These are phyloP conservation scores for Centropus unirufus DNA, from an alignment of 2,113 vertebrate genomes.

Conservation along the genomic window DNA sequence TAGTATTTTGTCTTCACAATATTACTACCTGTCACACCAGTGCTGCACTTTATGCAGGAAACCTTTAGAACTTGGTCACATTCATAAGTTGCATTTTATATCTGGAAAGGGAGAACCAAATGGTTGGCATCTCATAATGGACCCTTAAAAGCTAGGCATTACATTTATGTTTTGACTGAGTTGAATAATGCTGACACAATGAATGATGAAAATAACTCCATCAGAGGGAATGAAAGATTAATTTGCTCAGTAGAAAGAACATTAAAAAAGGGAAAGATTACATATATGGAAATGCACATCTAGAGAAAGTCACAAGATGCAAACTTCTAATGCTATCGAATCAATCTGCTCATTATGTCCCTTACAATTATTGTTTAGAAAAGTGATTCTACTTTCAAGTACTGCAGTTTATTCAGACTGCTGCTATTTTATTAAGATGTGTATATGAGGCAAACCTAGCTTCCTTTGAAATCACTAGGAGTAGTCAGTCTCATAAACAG, in stretches of 20 bases:
- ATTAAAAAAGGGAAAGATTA: background rate
- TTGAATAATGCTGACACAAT: background rate
- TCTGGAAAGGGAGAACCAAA: background rate
- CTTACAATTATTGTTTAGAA: background rate
- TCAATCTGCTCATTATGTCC: background rate
- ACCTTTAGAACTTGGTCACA: background rate
- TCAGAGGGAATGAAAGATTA: background rate
- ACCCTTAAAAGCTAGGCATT: background rate
- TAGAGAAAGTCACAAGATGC: background rate
- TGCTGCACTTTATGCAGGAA: background rate
- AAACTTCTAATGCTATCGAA: background rate
- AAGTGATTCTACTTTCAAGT: background rate
- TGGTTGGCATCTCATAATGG: background rate
- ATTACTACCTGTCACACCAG: background rate
- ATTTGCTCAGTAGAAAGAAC: background rate
- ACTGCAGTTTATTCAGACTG: background rate
- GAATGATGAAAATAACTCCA: constrained; percentile 24
- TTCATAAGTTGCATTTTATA: background rate
- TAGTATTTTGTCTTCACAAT: background rate
- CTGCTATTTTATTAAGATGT: background rate
- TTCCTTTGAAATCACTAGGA: background rate
- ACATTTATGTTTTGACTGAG: background rate
- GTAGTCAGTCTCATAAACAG: background rate
- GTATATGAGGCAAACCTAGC: background rate
- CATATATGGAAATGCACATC: background rate